phyloP scores from a whole-genome alignment of 1,140 invertebrate species.

The Teleogryllus occipitalis region DNA sequence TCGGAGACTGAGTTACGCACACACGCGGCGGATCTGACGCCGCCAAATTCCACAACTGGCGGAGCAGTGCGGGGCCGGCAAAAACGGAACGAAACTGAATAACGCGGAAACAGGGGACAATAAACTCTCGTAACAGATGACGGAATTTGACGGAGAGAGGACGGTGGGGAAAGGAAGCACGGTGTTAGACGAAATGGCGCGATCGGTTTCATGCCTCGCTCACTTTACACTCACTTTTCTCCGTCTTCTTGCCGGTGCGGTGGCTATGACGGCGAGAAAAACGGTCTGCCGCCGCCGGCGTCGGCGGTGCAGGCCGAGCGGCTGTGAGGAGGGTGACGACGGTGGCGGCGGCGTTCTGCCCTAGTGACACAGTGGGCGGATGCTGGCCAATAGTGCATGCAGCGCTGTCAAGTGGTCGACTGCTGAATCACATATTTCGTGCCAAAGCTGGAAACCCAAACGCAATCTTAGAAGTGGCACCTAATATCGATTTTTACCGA shows the following conservation, averaged over 20 bases:
- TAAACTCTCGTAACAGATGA: neutral
- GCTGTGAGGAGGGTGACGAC: no score
- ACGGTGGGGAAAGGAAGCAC: neutral
- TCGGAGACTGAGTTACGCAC: no score
- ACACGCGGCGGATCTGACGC: no score
- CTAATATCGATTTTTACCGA: no score
- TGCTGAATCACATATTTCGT: no score
- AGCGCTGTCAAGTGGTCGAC: no score
- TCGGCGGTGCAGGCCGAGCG: no score
- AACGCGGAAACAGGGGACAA: neutral
- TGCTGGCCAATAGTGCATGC: no score
- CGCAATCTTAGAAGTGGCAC: no score
- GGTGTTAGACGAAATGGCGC: neutral
- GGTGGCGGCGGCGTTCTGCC: neutral
- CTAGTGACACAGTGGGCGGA: neutral
- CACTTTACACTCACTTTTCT: slow-evolving; percentile 1
- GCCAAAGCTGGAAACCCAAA: no score
- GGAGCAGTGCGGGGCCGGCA: no score
- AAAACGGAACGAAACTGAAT: neutral
- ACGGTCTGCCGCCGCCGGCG: neutral
- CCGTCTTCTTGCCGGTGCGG: neutral
- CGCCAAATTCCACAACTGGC: no score
- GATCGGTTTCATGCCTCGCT: neutral
- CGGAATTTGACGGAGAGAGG: neutral
- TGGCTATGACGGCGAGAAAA: neutral